Evolutionary conservation across 2,888 invertebrate species (phyloP), one percentile per base, ranked within the genome.

Genomic region (Cataglyphis albicans): DNA sequence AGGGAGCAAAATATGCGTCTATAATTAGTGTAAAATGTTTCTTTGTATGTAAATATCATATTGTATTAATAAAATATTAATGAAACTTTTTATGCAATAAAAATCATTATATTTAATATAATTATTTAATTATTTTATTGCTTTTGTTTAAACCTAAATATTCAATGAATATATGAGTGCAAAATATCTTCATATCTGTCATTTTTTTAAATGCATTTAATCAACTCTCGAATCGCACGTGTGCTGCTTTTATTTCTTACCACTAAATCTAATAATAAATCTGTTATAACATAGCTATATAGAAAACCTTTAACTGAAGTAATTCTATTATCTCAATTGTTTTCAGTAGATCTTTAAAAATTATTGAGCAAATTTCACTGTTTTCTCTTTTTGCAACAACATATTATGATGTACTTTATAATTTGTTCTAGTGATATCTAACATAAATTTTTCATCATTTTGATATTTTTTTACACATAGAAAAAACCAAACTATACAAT

Each of bases 201-300:
- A 64, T 44, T 38, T 74, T 74, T 74, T 25, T 25, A 25, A 59
- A 48, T 44, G 29, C n/a, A 41, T 48, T 18, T 41, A 76, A 67
- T 76, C n/a, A 18, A 25, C 1, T 25, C 25, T 57, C 21, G 15
- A 41, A 29, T 67, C 15, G 3, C 18, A 1, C 18, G 6, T n/a
- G 7, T 52, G 44, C 3, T 35, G 38, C 1, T 38, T 55, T 52
- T 25, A 44, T 25, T 59, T 70, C 44, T 68, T 65, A 70, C 15
- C 48, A 38, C 18, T 70, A 70, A 78, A 80, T 70, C 59, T 75
- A 64, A 78, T 75, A 38, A 75, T n/a, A 41, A 57, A 44, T 41
- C 15, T 68, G 21, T 25, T 52, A 12, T 55, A 65, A 67, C 6
- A 67, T 21, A 78, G 4, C 15, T 70, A 55, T 9, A 5, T 44